These are phyloP conservation scores for Peromyscus leucopus DNA, from an alignment of 2,113 vertebrate species.

Conservation along the genomic window DNA sequence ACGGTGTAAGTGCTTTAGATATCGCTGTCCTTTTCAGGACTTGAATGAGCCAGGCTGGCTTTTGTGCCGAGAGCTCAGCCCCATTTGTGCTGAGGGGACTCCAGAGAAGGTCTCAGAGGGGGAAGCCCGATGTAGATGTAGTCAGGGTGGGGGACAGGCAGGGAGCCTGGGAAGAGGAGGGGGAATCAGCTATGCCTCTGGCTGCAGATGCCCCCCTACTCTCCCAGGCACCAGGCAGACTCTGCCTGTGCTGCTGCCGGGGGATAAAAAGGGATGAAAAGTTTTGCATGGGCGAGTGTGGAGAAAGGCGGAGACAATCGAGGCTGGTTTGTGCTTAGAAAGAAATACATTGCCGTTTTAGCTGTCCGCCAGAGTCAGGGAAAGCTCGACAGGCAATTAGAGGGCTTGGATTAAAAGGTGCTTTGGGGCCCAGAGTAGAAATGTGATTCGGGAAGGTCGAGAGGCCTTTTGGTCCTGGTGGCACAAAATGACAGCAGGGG, in stretches of 20 bases:
- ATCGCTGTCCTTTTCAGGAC: conserved; percentile 84
- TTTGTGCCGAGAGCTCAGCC: conserved; percentile 84
- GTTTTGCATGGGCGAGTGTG: conserved; percentile 81
- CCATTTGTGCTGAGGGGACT: conserved; percentile 77
- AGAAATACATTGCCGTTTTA: conserved; percentile 81
- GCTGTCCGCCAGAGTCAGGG: conserved; percentile 79
- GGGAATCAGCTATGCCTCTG: not conserved
- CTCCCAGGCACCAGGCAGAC: conserved; percentile 66
- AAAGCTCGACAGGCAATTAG: conserved; percentile 80
- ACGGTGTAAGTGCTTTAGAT: conserved; percentile 72
- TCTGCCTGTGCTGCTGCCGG: conserved; percentile 63
- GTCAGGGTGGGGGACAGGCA: conserved; percentile 62
- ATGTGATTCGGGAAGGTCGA: conserved; percentile 83
- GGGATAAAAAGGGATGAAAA: conserved; percentile 82
- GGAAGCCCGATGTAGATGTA: conserved; percentile 56
- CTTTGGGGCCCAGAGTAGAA: conserved; percentile 82
- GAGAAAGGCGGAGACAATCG: conserved; percentile 80
- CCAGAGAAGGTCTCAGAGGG: conserved; percentile 68
- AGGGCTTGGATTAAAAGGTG: conserved; percentile 80
- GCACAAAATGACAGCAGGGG: conserved; percentile 83
- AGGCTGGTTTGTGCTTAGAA: conserved; percentile 76
- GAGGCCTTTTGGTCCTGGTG: conserved; percentile 80
- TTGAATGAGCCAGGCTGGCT: conserved; percentile 83
- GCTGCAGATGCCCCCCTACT: conserved; percentile 53
- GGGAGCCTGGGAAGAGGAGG: conserved; percentile 34